A percentile compares a stretch with the other conserved stretches of the same genome.
phyloP scores from a whole-genome alignment of 2,113 vertebrate species.

The Sarotherodon lohbergeri region DNA sequence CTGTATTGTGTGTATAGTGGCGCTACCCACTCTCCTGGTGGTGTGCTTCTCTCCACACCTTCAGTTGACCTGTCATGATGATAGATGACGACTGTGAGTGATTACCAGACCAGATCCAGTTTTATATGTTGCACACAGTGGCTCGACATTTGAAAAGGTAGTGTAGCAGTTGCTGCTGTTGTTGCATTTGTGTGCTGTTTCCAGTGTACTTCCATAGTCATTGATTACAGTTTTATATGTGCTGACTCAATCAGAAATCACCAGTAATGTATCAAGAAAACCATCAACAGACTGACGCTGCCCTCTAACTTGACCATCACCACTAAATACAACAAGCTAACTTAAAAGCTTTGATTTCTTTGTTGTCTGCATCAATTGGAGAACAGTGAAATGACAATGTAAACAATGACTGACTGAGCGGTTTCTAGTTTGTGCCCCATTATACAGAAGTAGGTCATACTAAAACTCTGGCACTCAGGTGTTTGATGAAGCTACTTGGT shows the following conservation, averaged over 20 bases:
- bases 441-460: conserved; percentile 38
- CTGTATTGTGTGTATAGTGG: background rate
- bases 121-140: background rate
- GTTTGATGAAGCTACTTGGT: conserved; percentile 37
- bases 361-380: background rate
- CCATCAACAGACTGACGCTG: background rate
- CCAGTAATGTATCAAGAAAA: background rate
- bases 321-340: background rate
- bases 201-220: background rate
- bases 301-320: background rate
- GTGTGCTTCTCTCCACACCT: background rate
- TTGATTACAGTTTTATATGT: background rate
- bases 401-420: background rate
- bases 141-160: background rate
- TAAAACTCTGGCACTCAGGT: conserved; percentile 25
- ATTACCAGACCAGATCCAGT: background rate
- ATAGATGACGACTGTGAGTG: background rate
- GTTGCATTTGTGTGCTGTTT: background rate
- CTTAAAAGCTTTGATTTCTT: background rate
- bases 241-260: background rate
- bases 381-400: background rate
- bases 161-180: accelerated
- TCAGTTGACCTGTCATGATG: background rate
- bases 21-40: background rate
- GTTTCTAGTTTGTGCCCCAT: background rate